A percentile compares a stretch with the other conserved stretches of the same genome.
Evolutionary conservation across 2,797 vertebrate species (phyloP).

Genomic region (Sciurus carolinensis): DNA sequence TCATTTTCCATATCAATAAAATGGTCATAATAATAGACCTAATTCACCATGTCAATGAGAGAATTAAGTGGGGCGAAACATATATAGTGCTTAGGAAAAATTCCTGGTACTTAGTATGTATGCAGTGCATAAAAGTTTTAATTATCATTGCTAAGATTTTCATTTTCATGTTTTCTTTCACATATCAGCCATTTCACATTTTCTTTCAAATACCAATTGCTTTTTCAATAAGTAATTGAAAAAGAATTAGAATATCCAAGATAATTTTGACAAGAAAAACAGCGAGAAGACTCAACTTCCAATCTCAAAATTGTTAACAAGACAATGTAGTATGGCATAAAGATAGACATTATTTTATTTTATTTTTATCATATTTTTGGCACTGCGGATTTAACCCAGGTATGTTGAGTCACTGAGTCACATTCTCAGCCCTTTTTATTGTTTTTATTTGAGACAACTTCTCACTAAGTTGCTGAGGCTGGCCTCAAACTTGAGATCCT

Average conservation of each 20-base stretch:
- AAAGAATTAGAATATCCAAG: background rate
- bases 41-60: background rate
- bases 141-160: constrained; percentile 5
- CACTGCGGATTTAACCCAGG: no score
- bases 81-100: background rate
- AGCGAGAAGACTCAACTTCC: background rate
- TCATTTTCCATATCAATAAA: constrained; percentile 14
- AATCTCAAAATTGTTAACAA: background rate
- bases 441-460: no score
- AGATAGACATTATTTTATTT: background rate
- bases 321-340: background rate
- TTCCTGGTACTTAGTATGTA: background rate
- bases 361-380: no score
- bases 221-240: background rate
- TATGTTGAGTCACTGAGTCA: no score
- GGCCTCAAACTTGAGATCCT: no score
- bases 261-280: constrained; percentile 24
- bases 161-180: background rate
- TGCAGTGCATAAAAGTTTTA: background rate
- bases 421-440: no score
- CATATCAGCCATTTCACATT: background rate
- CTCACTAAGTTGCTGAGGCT: no score
- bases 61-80: background rate
- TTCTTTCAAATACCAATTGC: background rate
- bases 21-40: background rate